Evolutionary conservation across 2,888 invertebrate genomes (phyloP).

Genomic region (Drosophila phalerata): DNA sequence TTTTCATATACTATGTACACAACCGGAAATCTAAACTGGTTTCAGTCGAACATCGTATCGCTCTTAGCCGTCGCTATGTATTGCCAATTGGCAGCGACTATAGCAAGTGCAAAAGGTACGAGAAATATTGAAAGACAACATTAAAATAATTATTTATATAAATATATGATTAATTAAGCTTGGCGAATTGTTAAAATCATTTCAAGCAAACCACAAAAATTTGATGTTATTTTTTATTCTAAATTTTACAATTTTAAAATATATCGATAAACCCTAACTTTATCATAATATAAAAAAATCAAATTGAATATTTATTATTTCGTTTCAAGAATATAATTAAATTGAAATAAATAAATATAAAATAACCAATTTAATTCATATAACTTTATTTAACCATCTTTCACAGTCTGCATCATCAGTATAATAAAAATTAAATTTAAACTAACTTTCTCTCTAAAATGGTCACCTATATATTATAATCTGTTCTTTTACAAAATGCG

Average conservation of each 20-base stretch:
- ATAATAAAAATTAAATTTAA: not conserved
- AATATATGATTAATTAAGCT: slow-evolving; percentile 6
- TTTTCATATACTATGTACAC: slow-evolving; percentile 32
- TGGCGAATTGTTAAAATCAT: not conserved
- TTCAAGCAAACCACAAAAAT: not conserved
- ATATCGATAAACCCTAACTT: no score
- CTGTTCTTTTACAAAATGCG: not conserved
- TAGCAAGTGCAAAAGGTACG: slow-evolving; percentile 24
- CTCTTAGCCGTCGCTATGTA: not conserved
- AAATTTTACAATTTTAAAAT: no score
- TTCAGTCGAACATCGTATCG: slow-evolving; percentile 21
- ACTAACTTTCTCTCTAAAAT: not conserved
- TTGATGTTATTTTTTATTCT: not conserved
- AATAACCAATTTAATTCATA: not conserved
- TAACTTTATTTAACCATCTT: not conserved
- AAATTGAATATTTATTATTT: no score
- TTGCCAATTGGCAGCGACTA: slow-evolving; percentile 18
- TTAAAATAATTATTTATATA: slow-evolving; percentile 1
- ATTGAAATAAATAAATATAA: not conserved
- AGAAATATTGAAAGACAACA: slow-evolving; percentile 18
- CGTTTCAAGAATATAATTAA: no score
- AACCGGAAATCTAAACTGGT: slow-evolving; percentile 56
- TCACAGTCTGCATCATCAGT: not conserved
- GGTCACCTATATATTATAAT: not conserved
- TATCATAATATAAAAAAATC: not conserved